Conservation (phyloP, 2,797 vertebrate species). For the Valencia hispanica region DNA sequence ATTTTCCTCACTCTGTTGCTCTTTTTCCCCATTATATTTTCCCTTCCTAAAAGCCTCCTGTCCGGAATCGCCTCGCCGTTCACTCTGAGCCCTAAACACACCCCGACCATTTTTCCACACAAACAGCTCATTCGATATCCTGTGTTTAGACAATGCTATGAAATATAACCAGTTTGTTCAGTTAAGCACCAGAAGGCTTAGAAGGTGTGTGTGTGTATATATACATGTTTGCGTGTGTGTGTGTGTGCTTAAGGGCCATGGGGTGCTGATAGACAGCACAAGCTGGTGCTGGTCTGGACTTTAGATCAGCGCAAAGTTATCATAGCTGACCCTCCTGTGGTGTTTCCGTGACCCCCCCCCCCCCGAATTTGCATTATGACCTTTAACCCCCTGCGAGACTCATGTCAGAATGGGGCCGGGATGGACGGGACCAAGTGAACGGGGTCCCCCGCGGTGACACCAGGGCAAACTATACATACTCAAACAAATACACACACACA, state of each 20-base stretch:
- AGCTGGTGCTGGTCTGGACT: slow-evolving; percentile 72
- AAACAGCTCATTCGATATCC: slow-evolving; percentile 76
- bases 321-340: slow-evolving; percentile 71
- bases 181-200: slow-evolving; percentile 38
- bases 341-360: slow-evolving; percentile 76
- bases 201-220: slow-evolving; percentile 26
- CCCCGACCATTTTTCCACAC: slow-evolving; percentile 63
- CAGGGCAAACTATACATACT: slow-evolving; percentile 34
- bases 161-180: slow-evolving; percentile 71
- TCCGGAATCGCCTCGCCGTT: slow-evolving; percentile 62
- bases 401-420: slow-evolving; percentile 57
- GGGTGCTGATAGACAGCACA: slow-evolving; percentile 68
- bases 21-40: slow-evolving; percentile 61
- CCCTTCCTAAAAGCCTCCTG: slow-evolving; percentile 62
- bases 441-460: slow-evolving; percentile 54
- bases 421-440: slow-evolving; percentile 56
- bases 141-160: slow-evolving; percentile 73
- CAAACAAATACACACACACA: slow-evolving; percentile 36
- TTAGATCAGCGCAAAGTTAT: slow-evolving; percentile 80
- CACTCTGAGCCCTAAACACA: slow-evolving; percentile 58
- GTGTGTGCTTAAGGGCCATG: slow-evolving; percentile 8
- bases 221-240: slow-evolving; percentile 9
- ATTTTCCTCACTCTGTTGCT: slow-evolving; percentile 50
- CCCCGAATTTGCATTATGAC: slow-evolving; percentile 56
- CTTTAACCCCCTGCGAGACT: slow-evolving; percentile 54